Base-by-base conservation (phyloP, 1,140 invertebrate species). In the Pseudomyrmex pallidus region DNA sequence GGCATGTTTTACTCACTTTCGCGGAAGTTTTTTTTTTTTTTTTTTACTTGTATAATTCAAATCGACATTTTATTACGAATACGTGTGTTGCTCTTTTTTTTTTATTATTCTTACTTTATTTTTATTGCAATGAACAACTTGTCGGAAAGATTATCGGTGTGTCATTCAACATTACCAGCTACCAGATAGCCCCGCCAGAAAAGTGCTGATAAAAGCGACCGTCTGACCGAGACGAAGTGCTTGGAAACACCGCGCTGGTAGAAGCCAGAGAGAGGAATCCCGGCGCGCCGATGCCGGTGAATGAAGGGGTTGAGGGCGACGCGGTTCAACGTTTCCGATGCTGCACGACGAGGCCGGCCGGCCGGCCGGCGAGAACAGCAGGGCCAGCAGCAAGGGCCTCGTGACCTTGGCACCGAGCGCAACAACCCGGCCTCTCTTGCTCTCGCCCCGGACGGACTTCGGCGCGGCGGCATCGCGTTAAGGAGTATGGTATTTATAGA, bases 401-500 rank as follows among this genome's bases (percentile, higher is more conserved):
- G 83, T 90, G 88, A 91, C 90, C 90, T 91, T 91, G 90, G 90
- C 89, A 91, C 77, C 90, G 82, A 90, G 88, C 89, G 86, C 88
- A 90, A 88, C 87, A 85, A 74, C 88, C 74, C 74, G 83, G 74
- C 74, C 35, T 85, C 83, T 72, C 70, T 73, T 56, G n/a, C 44
- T 85, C 44, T 85, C 64, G 48, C 61, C 77, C 50, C 59, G 44
- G 72, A 66, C 62, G 87, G 54, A 64, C 57, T 80, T 74, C 22
- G 59, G 76, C 20, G 46, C 72, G 63, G 73, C 25, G 20, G 68
- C 76, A 46, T 74, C 72, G 82, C 84, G 89, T 82, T 87, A 90
- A 91, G 85, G 87, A 89, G 85, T 84, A 66, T 80, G 86, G 89
- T 92, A 92, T 92, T 92, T 92, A 92, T 92, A 91, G 91, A 90